phyloP scores from a whole-genome alignment of 2,797 vertebrate genomes.

The Muraenolepis orangiensis region DNA sequence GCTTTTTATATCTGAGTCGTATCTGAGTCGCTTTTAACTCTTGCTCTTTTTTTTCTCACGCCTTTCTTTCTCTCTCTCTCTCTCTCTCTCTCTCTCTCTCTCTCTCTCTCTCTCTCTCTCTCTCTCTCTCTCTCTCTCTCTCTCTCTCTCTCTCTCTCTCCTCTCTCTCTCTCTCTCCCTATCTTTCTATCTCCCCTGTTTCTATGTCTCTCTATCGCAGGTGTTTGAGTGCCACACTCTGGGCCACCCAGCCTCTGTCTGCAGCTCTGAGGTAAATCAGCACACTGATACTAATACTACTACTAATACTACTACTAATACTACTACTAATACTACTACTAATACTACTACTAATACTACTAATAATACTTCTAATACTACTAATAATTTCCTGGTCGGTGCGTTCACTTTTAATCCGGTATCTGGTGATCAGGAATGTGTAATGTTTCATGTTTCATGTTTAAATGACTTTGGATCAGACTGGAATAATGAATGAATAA shows the following conservation, averaged over 20 bases:
- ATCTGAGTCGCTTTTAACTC: not conserved
- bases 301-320: not conserved
- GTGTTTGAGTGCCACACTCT: constrained; percentile 72
- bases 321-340: not conserved
- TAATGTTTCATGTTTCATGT: not conserved
- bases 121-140: too few species aligned
- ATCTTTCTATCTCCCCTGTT: not conserved
- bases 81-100: not conserved
- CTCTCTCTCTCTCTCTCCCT: not conserved
- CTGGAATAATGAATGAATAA: too few species aligned
- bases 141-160: too few species aligned
- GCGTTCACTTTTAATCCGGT: too few species aligned
- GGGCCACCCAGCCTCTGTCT: constrained; percentile 38
- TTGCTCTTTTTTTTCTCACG: not conserved
- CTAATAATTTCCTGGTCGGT: not conserved
- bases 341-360: too few species aligned
- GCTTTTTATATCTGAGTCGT: constrained; percentile 10
- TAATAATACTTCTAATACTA: not conserved
- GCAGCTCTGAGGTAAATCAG: constrained; percentile 72
- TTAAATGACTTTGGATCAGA: too few species aligned
- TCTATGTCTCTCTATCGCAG: constrained; percentile 46
- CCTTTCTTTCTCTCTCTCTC: not conserved
- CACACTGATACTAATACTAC: not conserved
- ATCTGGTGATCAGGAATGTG: too few species aligned
- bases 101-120: too few species aligned